Evolutionary conservation across 2,113 vertebrate genomes (phyloP), one percentile per base, ranked within the genome.

Genomic region (Oplegnathus fasciatus): DNA sequence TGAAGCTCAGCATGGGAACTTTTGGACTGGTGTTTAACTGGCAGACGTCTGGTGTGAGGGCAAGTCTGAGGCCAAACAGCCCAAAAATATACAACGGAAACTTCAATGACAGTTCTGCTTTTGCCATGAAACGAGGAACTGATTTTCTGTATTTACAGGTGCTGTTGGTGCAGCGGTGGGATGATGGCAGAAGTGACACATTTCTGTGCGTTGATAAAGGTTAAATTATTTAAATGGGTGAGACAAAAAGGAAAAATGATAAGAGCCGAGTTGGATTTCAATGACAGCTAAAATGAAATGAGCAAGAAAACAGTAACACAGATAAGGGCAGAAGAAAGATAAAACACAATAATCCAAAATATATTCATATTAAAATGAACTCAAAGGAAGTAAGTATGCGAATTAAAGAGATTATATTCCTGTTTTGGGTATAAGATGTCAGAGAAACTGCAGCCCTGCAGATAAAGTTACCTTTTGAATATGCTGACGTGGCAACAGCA

Each of bases 91-190:
- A 78, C 50, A 71, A 76, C 48, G 42, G 64, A 2, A 57, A 58
- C 34, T 75, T 55, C 8, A 75, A 44, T 68, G 73, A 76, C 30
- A 74, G n/a, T 82, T 80, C 66, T 74, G 79, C 57, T 76, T 84
- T 66, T 9, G 7, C 24, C 46, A 37, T 13, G 13, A 78, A 75
- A 88, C 48, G 24, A 84, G 74, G 80, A 86, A 84, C 9, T 69
- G 52, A 65, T 40, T 2, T 40, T 2, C n/a, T 58, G 4, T 61
- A 11, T 75, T 61, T 40, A 44, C 11, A 89, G 65, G 13, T 83
- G 57, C 17, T 52, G 44, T 5, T 74, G 50, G 32, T 24, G 6
- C 20, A 44, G 61, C 28, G 54, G 20, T 26, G 2, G 22, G 13
- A 44, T 37, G 52, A 10, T 2, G 1, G 40, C 11, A 66, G 7